A percentile compares a stretch with the other conserved stretches of the same genome.
These are phyloP conservation scores for Nyctibius bracteatus DNA, from an alignment of 2,113 vertebrate genomes.

Conservation along the genomic window DNA sequence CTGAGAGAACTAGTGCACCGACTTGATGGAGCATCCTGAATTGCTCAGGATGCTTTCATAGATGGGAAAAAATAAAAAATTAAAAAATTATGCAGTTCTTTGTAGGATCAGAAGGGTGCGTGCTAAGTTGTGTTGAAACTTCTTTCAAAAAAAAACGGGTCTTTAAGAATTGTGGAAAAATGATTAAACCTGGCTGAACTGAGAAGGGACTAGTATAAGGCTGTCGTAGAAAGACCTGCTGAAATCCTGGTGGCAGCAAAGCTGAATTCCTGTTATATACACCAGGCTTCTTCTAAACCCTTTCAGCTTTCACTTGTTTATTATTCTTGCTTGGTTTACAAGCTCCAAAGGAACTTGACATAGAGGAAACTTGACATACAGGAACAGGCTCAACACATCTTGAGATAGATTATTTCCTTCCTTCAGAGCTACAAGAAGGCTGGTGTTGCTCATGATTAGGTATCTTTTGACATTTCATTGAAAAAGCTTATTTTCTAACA, in stretches of 20 bases:
- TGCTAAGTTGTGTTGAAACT: not conserved
- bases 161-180: not conserved
- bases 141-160: not conserved
- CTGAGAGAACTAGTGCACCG: not conserved
- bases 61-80: not conserved
- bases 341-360: constrained; percentile 56
- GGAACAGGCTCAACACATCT: constrained; percentile 22
- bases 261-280: constrained; percentile 33
- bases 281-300: not conserved
- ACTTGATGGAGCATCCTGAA: not conserved
- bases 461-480: not conserved
- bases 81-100: not conserved
- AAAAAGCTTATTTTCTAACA: not conserved
- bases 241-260: not conserved
- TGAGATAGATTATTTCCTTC: constrained; percentile 68
- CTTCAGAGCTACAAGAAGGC: constrained; percentile 15
- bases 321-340: constrained; percentile 62
- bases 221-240: not conserved
- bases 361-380: constrained; percentile 31
- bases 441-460: constrained; percentile 29
- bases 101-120: not conserved
- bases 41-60: not conserved
- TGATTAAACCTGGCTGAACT: not conserved
- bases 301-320: constrained; percentile 18
- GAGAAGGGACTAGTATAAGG: not conserved